Percentiles rank a stretch among this genome's conserved stretches.
These are phyloP conservation scores for Drosophila ercepeae DNA, from an alignment of 1,140 invertebrate genomes.

Conservation along the genomic window DNA sequence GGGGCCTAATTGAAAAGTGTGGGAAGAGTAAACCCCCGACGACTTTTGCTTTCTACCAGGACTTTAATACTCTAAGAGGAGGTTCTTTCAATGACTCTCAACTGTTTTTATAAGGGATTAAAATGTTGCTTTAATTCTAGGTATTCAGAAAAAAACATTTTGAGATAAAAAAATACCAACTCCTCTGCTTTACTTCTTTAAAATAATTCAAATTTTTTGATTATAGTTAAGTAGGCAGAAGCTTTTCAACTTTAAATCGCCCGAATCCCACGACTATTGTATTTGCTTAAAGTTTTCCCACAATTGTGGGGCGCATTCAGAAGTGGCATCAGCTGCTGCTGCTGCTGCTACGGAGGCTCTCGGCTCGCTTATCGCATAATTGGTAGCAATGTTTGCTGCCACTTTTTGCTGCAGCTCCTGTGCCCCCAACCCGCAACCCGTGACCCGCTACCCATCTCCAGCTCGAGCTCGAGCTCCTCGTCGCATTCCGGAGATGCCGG, in stretches of 20 bases:
- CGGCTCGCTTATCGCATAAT: constrained; percentile 75
- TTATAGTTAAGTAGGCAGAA: neutral
- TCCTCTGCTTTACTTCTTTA: neutral
- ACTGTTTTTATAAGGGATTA: too few relatives aligned
- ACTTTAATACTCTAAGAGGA: neutral
- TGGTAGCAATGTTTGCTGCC: constrained; percentile 79
- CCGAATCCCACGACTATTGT: constrained; percentile 17
- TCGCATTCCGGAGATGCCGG: constrained; percentile 75
- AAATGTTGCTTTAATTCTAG: neutral
- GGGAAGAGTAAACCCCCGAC: constrained; percentile 4
- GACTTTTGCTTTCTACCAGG: constrained; percentile 24
- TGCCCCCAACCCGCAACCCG: neutral
- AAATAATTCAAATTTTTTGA: neutral
- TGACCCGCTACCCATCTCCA: neutral
- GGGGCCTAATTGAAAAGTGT: constrained; percentile 13
- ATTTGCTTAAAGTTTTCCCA: constrained; percentile 33
- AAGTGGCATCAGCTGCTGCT: constrained; percentile 28
- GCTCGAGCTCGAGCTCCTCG: constrained; percentile 3
- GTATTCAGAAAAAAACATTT: constrained; percentile 6
- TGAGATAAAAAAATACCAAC: too few relatives aligned
- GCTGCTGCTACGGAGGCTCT: neutral
- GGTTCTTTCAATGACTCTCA: too few relatives aligned
- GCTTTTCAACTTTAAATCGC: neutral
- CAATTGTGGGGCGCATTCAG: constrained; percentile 19
- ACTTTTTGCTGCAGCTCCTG: constrained; percentile 69